Evolutionary conservation across 1,140 invertebrate genomes (phyloP), one percentile per base, ranked within the genome.

Genomic region (Bombus confusus): DNA sequence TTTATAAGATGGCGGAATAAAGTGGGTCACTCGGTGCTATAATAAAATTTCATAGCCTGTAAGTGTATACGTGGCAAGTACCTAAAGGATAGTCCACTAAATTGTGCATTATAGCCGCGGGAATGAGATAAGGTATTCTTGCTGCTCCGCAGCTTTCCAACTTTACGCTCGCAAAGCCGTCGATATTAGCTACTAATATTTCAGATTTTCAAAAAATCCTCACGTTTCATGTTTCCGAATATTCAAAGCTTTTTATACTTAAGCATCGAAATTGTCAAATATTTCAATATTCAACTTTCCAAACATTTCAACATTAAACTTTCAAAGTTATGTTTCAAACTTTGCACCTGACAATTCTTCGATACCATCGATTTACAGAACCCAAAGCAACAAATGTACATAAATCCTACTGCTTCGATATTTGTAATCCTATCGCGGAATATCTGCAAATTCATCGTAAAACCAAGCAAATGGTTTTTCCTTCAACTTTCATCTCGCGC

Each of bases 11-110:
- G 39, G n/a, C 2, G 39, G 76, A 22, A 43, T 64, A 85, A 85
- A 80, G 76, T 80, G 68, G 76, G 76, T 80, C 76, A 72, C 52
- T 47, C 39, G 68, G 52, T 47, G 22, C 47, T 4, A 68, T 72
- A 80, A 85, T 85, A 85, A 85, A 69, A 80, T 85, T 64, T 71
- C 52, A 62, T 80, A 41, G 15, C 52, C 15, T n/a, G 52, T 18
- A 37, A 31, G 64, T 41, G 31, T 66, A 59, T 62, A 39, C 18
- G 39, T 15, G 73, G 41, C 34, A 22, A 47, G 28, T 47, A 43
- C 43, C 81, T 25, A 52, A 47, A 59, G 68, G 57, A 41, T 66
- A 75, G 57, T 82, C 43, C 13, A 34, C n/a, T 73, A 81, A 73
- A 81, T 81, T 31, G 68, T 59, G 22, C 47, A 37, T 80, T 69